Base-by-base conservation (phyloP, 2,888 invertebrate species). In the Sipha maydis region DNA sequence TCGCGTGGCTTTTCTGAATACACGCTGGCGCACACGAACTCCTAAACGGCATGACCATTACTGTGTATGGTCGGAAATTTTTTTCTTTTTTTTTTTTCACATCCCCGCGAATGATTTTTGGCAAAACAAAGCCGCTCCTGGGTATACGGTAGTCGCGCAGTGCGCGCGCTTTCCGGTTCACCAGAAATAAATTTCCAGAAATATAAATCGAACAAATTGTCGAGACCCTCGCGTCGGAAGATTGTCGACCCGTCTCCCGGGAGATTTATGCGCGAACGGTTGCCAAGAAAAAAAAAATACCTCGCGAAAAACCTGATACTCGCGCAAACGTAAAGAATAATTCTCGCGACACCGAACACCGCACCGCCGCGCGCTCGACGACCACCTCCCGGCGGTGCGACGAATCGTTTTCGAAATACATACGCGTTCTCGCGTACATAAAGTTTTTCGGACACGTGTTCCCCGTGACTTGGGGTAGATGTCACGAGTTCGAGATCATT, bases 131-230 rank as follows among this genome's bases (percentile, higher is more conserved):
- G 21, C 3, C 25, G 28, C 19, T n/a, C 38, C 3, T 19, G 28
- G 25, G 34, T 31, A 14, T 48, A 48, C 9, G 41, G 21, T 7
- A 41, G 28, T 54, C 3, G 17, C 77, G 77, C 38, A 34, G 31
- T 41, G 8, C 41, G 41, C 19, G 21, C 19, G 21, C 5, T 79
- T 79, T 79, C 85, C 78, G 71, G 85, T 56, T 8, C 19, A 79
- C 54, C 31, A 56, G 71, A 78, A 79, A 85, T 71, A 54, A 85
- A 85, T 85, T 69, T 67, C 54, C 31, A 56, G 71, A 67, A 69
- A 78, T 78, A 69, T 54, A 25, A 54, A 83, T 69, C 77, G 77
- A 85, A 69, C 85, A 77, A 85, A 85, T 85, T 85, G 77, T 85
- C 48, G 11, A 77, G 67, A 77, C 84, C 61, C 38, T 61, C 25